phyloP scores from a whole-genome alignment of 2,888 invertebrate genomes.

The Melieria picta region DNA sequence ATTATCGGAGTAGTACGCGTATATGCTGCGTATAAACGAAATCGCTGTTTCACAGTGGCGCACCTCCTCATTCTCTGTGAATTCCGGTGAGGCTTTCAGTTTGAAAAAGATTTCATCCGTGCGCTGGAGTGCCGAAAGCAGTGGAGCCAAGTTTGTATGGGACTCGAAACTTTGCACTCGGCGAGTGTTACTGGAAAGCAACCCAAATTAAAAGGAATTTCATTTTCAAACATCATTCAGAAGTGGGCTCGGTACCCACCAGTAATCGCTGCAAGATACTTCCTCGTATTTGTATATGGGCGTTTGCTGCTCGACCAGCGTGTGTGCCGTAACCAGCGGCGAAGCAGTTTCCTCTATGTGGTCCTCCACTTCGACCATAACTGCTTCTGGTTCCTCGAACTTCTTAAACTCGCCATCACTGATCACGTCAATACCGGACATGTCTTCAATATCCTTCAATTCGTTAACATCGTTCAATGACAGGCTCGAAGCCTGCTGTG shows the following conservation, averaged over 20 bases:
- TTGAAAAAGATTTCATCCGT: conserved; percentile 55
- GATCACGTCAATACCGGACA: conserved; percentile 57
- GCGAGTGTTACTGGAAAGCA: conserved; percentile 53
- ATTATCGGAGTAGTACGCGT: conserved; percentile 58
- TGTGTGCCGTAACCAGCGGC: conserved; percentile 74
- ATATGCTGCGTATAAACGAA: conserved; percentile 55
- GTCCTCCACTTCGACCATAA: conserved; percentile 83
- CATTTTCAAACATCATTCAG: background rate
- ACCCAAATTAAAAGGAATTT: background rate
- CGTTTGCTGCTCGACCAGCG: conserved; percentile 73
- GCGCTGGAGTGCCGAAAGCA: conserved; percentile 57
- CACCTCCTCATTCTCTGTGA: conserved; percentile 51
- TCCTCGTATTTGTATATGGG: conserved; percentile 78
- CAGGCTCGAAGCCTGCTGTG: conserved; percentile 77
- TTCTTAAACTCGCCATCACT: conserved; percentile 59
- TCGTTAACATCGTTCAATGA: conserved; percentile 80
- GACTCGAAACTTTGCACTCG: conserved; percentile 63
- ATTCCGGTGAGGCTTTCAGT: conserved; percentile 51
- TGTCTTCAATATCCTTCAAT: conserved; percentile 68
- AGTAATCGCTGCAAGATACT: conserved; percentile 70
- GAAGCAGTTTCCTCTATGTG: conserved; percentile 83
- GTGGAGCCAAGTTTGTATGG: conserved; percentile 58
- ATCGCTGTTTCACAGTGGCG: conserved; percentile 53
- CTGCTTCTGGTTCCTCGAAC: conserved; percentile 72
- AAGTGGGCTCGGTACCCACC: conserved; percentile 58